Conservation (phyloP, 2,113 vertebrate genomes). For the Lepus timidus region DNA sequence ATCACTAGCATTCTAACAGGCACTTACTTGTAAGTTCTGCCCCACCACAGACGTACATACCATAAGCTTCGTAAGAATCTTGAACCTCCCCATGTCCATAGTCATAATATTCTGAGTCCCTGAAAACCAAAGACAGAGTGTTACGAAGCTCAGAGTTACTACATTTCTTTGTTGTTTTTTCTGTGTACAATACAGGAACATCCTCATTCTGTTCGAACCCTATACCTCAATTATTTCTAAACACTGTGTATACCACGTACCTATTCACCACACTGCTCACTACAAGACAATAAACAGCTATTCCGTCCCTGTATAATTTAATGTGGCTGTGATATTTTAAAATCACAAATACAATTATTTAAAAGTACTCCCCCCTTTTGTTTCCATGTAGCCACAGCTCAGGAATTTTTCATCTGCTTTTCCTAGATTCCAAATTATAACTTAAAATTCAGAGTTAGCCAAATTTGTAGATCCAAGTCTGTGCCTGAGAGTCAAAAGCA, state of each 20-base stretch:
- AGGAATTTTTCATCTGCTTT: slow-evolving; percentile 52
- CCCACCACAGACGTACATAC: slow-evolving; percentile 87
- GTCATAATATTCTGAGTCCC: slow-evolving; percentile 98
- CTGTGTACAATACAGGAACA: neutral
- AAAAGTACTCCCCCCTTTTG: slow-evolving; percentile 42
- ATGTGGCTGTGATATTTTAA: neutral
- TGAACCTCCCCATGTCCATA: slow-evolving; percentile 97
- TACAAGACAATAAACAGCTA: neutral
- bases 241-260: neutral
- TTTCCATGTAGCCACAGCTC: slow-evolving; percentile 40
- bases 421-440: slow-evolving; percentile 29
- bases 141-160: slow-evolving; percentile 23
- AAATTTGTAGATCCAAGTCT: slow-evolving; percentile 9
- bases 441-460: slow-evolving; percentile 12
- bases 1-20: slow-evolving; percentile 6
- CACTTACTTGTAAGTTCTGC: slow-evolving; percentile 57
- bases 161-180: neutral
- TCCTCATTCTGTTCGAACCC: neutral
- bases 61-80: slow-evolving; percentile 95
- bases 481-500: slow-evolving; percentile 15
- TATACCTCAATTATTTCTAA: slow-evolving; percentile 24
- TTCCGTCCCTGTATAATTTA: neutral
- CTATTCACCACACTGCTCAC: neutral
- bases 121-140: slow-evolving; percentile 83
- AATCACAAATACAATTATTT: slow-evolving; percentile 33